Base-by-base conservation (phyloP, 2,797 vertebrate genomes). In the Acrossocheilus fasciatus region DNA sequence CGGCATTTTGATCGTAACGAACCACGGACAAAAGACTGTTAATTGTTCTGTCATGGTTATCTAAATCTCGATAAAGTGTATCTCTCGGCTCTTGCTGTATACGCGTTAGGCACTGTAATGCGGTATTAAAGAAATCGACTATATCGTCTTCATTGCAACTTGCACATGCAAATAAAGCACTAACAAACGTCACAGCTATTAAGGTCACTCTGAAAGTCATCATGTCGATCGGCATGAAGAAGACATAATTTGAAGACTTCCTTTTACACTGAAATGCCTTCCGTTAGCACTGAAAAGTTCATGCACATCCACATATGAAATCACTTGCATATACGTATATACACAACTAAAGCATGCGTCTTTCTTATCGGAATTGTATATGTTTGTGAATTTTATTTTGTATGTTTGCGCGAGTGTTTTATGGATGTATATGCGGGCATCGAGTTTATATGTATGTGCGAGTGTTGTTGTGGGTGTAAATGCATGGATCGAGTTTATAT, bases 41-140 rank as follows among this genome's bases (percentile, higher is more conserved):
- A 18, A 75, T 75, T 75, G 73, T 75, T 50, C n/a, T 18, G 72
- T 45, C 72, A 17, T 50, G 45, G 26, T 52, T 50, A 30, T 75
- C 68, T 39, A 69, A 69, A 10, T 69, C 68, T 9, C 18, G 36
- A 70, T 41, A 23, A 70, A 70, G 36, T 41, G 34, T 39, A 9
- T 70, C 68, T 70, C 68, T 70, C 18, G 68, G 68, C 68, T 41
- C 36, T 70, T 70, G 68, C 34, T 41, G 68, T 70, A 41, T 70
- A 4, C 30, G 2, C 7, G 66, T 68, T 36, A 68, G 17, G 34
- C 34, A 39, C 17, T 69, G 68, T 70, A 70, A 39, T 70, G 18
- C 66, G 9, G 17, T 70, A 20, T 70, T 73, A 45, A 73, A 73
- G 70, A 73, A 73, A 45, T 73, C 39, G 11, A 26, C 1, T 45